Conservation (phyloP, 2,797 vertebrate genomes). For the Brachyalestes nurse region DNA sequence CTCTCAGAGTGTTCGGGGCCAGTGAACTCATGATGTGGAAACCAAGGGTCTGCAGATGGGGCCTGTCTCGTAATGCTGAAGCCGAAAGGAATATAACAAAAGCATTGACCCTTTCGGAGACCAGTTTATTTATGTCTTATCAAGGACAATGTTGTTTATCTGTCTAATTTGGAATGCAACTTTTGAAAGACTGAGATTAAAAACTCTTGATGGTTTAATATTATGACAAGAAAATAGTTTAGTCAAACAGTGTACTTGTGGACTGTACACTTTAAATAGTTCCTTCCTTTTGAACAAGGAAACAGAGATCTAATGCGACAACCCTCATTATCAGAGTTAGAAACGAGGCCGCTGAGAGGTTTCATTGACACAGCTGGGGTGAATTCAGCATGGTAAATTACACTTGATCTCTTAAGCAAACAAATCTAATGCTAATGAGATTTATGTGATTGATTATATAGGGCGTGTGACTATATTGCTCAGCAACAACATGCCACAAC, state of each 20-base stretch:
- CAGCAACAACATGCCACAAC: background rate
- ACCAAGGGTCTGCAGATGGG: slow-evolving; percentile 32
- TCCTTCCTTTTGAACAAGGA: background rate
- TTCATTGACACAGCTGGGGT: slow-evolving; percentile 49
- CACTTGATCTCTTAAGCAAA: slow-evolving; percentile 56
- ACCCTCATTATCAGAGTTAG: slow-evolving; percentile 18
- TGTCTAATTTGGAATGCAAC: slow-evolving; percentile 29
- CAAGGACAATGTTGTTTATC: slow-evolving; percentile 19
- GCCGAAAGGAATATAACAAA: slow-evolving; percentile 19
- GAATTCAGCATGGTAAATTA: slow-evolving; percentile 50
- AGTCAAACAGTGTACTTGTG: background rate
- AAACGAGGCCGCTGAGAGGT: slow-evolving; percentile 54
- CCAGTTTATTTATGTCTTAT: slow-evolving; percentile 4
- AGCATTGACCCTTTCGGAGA: slow-evolving; percentile 6
- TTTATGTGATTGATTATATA: slow-evolving; percentile 47
- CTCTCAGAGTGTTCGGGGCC: slow-evolving; percentile 30
- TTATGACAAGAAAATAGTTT: background rate
- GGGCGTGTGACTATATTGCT: slow-evolving; percentile 10
- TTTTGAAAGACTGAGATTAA: slow-evolving; percentile 14
- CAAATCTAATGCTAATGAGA: slow-evolving; percentile 42
- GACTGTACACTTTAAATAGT: background rate
- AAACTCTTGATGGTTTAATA: slow-evolving; percentile 35
- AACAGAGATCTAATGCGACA: background rate
- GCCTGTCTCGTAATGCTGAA: slow-evolving; percentile 16
- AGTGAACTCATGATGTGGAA: slow-evolving; percentile 49